Evolutionary conservation across 2,113 vertebrate genomes (phyloP).

Genomic region (Dipodomys merriami): DNA sequence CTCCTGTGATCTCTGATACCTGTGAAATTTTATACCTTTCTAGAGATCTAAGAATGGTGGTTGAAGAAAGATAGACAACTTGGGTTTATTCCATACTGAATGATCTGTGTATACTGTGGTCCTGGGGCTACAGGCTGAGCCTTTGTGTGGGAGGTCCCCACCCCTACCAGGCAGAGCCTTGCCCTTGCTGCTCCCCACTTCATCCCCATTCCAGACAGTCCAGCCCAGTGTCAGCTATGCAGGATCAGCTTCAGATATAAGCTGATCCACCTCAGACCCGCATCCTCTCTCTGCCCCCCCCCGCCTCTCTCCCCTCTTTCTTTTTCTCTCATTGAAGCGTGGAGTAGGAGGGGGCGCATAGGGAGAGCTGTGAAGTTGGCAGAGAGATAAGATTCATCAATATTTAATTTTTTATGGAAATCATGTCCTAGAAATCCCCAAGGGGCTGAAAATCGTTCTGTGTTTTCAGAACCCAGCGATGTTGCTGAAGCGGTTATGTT

Average conservation of each 20-base stretch:
- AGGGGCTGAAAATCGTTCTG: conserved; percentile 72
- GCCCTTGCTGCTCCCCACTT: neutral
- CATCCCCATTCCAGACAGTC: neutral
- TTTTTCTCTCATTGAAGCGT: neutral
- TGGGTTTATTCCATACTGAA: too few species aligned
- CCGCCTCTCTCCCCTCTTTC: neutral
- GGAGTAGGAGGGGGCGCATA: neutral
- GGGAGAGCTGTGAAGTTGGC: conserved; percentile 33
- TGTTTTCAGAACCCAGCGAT: conserved; percentile 78
- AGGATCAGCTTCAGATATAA: neutral
- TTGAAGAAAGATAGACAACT: neutral
- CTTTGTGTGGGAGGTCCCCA: neutral
- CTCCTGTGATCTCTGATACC: neutral
- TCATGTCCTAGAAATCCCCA: conserved; percentile 70
- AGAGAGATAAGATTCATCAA: conserved; percentile 72
- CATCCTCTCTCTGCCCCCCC: neutral
- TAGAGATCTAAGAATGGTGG: neutral
- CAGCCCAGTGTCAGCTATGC: neutral
- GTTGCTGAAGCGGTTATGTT: conserved; percentile 71
- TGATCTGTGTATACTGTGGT: too few species aligned
- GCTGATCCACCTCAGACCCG: too few species aligned
- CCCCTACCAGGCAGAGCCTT: neutral
- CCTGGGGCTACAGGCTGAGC: neutral
- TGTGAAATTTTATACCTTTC: neutral
- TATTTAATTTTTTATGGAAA: conserved; percentile 83